Percentiles rank a stretch among this genome's conserved stretches.
Evolutionary conservation across 2,797 vertebrate species (phyloP).

Genomic region (Ptychobarbus kaznakovi): DNA sequence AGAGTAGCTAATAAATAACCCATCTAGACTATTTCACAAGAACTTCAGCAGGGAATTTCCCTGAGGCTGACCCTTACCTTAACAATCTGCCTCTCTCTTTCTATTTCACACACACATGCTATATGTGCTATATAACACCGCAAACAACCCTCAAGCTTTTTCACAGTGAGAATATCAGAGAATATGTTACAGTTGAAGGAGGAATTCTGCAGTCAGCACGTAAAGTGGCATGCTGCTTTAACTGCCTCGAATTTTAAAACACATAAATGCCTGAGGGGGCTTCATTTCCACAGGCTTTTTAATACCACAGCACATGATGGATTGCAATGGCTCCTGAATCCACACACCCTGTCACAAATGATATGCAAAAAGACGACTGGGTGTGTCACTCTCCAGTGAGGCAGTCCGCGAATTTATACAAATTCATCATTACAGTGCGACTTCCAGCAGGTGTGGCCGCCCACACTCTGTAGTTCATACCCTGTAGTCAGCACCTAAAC

Average conservation of each 20-base stretch:
- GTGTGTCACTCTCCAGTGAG: neutral
- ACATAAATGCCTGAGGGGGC: neutral
- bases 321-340: neutral
- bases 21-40: constrained; percentile 50
- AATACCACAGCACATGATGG: no score
- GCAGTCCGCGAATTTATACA: constrained; percentile 1
- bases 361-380: constrained; percentile 34
- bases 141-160: neutral
- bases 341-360: constrained; percentile 21
- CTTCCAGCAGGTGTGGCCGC: constrained; percentile 18
- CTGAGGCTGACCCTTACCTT: constrained; percentile 46
- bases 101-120: constrained; percentile 6
- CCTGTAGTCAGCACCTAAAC: constrained; percentile 19
- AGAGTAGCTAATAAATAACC: constrained; percentile 65
- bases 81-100: neutral
- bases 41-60: constrained; percentile 55
- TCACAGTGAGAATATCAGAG: neutral
- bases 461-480: neutral
- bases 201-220: neutral
- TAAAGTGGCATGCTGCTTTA: neutral
- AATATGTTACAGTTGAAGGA: neutral
- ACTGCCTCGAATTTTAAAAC: constrained; percentile 13
- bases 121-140: neutral
- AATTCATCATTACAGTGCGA: constrained; percentile 19
- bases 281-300: neutral